phyloP scores from a whole-genome alignment of 2,888 invertebrate species.

The Plutella xylostella region DNA sequence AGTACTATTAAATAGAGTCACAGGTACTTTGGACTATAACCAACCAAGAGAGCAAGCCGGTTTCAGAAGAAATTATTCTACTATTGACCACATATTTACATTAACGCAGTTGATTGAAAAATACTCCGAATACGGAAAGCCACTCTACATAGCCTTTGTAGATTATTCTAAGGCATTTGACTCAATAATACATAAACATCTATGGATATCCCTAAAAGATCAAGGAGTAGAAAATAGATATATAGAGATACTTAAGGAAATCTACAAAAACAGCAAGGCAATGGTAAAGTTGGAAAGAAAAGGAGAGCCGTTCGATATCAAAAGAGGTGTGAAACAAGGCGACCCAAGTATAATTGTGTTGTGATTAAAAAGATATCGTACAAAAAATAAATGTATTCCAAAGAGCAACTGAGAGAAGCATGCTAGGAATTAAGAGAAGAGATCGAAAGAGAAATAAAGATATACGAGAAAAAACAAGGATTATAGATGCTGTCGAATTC shows the following conservation, averaged over 20 bases:
- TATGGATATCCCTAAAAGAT: neutral
- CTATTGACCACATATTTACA: neutral
- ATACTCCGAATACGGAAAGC: neutral
- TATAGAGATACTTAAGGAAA: neutral
- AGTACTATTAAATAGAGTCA: slow-evolving; percentile 5
- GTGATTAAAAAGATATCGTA: too few relatives aligned
- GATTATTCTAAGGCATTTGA: slow-evolving; percentile 1
- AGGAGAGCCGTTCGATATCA: too few relatives aligned
- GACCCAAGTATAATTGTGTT: too few relatives aligned
- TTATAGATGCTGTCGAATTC: too few relatives aligned
- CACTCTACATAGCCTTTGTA: slow-evolving; percentile 1
- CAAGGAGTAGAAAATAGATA: neutral
- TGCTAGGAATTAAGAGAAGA: too few relatives aligned
- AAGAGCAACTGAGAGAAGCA: too few relatives aligned
- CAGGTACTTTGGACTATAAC: neutral
- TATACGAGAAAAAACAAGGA: too few relatives aligned
- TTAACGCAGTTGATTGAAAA: neutral
- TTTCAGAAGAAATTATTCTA: slow-evolving; percentile 1
- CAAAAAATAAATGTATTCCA: neutral
- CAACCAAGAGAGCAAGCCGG: slow-evolving; percentile 10
- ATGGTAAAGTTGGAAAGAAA: neutral
- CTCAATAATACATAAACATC: neutral
- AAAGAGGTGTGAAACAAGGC: too few relatives aligned
- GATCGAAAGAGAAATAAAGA: too few relatives aligned
- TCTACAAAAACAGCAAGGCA: neutral